phyloP scores from a whole-genome alignment of 2,888 invertebrate species.

The Gryllus longicercus region DNA sequence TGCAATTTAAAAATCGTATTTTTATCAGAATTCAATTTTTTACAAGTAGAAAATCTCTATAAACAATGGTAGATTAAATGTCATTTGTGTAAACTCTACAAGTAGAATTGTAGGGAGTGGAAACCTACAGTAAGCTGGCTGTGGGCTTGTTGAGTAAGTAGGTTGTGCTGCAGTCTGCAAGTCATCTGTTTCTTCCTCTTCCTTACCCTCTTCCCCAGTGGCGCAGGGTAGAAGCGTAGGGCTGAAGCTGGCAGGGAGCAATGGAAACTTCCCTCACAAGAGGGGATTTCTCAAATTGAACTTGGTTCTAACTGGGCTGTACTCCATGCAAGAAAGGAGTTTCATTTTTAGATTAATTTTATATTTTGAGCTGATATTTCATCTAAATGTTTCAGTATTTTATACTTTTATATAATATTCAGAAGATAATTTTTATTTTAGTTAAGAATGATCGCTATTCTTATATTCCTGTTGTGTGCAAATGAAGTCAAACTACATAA shows the following conservation, averaged over 20 bases:
- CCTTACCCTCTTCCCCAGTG: neutral
- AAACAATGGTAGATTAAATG: neutral
- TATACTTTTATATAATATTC: conserved; percentile 17
- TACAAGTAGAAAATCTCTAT: neutral
- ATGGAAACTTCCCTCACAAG: neutral
- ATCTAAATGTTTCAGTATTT: conserved; percentile 17
- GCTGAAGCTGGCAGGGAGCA: neutral
- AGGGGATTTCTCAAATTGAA: neutral
- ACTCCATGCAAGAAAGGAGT: neutral
- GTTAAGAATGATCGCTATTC: conserved; percentile 7
- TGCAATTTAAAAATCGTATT: neutral
- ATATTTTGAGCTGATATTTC: conserved; percentile 9
- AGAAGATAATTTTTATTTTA: conserved; percentile 11
- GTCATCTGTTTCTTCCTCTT: conserved; percentile 17
- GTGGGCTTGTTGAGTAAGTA: neutral
- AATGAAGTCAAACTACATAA: neutral
- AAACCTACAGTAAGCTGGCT: conserved; percentile 2
- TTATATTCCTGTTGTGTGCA: conserved; percentile 9
- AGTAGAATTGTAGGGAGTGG: neutral
- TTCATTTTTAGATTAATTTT: neutral
- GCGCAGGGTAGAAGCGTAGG: neutral
- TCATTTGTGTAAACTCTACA: neutral
- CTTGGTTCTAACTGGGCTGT: conserved; percentile 8
- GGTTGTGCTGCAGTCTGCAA: neutral
- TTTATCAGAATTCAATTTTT: neutral